Evolutionary conservation across 2,888 invertebrate genomes (phyloP), one percentile per base, ranked within the genome.

Genomic region (Meiosimyza platycephala): DNA sequence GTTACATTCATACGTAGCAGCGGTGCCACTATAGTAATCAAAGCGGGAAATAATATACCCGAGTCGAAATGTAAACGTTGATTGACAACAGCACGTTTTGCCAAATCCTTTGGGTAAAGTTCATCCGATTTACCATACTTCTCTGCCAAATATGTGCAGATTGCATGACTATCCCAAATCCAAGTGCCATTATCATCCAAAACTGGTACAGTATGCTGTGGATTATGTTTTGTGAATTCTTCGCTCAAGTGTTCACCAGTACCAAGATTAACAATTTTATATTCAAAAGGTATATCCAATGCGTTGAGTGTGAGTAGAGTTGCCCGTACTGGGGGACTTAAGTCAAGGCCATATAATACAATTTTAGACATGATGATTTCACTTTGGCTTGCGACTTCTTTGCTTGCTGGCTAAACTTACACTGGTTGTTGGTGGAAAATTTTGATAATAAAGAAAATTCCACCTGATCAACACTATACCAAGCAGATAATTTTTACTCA

Each of bases 291-390:
- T 54, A 93, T 83, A 0, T 90, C 90, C 7, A 93, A 77, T 9
- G 90, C 90, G 75, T 90, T 90, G 3, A 92, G 91, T 0, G 90
- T 88, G 52, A 93, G 84, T 52, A 90, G 85, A 11, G 90, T 91
- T 0, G 90, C 84, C 7, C 92, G 88, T 82, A 91, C 92, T 15
- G 92, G 92, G 0, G 90, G 87, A 78, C 92, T 92, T 0, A 78
- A 28, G 48, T 79, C 78, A 4, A 74, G 15, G 4, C 84, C 84
- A 62, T 84, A 84, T 1, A 85, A 75, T 33, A 80, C 64, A 3
- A 82, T 57, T 51, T 76, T 74, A 3, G 76, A 64, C 79, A 79
- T 80, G 9, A 71, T 13, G 5, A 12, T 47, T 60, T 60, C 18
- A 13, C 18, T 62, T 69, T 69, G 28, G n/a, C 28, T 50, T 59